phyloP scores from a whole-genome alignment of 2,797 vertebrate species.

The Danio tinwini region DNA sequence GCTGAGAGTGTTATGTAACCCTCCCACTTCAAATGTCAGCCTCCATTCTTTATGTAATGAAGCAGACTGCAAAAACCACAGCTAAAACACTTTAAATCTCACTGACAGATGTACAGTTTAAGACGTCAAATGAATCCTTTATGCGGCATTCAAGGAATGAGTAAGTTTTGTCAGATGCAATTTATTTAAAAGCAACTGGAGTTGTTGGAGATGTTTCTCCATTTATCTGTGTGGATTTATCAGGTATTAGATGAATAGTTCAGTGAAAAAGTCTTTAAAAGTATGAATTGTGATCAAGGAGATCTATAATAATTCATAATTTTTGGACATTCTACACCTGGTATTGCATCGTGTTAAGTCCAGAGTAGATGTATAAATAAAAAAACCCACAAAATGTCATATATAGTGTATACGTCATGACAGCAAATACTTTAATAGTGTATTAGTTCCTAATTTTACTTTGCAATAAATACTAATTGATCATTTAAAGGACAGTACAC shows the following conservation, averaged over 20 bases:
- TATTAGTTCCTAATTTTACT: no score
- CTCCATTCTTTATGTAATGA: constrained; percentile 44
- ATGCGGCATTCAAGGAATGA: not conserved
- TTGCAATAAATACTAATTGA: no score
- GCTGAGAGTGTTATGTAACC: constrained; percentile 40
- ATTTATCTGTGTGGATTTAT: not conserved
- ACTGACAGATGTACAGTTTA: constrained; percentile 8
- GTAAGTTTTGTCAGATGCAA: no score
- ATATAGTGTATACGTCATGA: no score
- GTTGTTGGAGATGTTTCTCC: not conserved
- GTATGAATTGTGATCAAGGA: not conserved
- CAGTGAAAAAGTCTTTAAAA: not conserved
- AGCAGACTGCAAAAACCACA: constrained; percentile 22
- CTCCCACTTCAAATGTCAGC: constrained; percentile 23
- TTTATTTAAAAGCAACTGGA: not conserved
- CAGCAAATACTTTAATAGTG: no score
- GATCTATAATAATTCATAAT: not conserved
- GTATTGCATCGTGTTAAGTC: no score
- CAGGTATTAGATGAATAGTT: not conserved
- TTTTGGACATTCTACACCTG: no score
- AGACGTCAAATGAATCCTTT: not conserved
- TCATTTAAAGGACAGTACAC: no score
- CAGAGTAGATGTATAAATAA: no score
- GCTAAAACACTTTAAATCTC: constrained; percentile 26
- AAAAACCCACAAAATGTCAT: no score